These are phyloP conservation scores for Sphaerophoria rueppellii DNA, from an alignment of 2,888 invertebrate species.

Conservation along the genomic window DNA sequence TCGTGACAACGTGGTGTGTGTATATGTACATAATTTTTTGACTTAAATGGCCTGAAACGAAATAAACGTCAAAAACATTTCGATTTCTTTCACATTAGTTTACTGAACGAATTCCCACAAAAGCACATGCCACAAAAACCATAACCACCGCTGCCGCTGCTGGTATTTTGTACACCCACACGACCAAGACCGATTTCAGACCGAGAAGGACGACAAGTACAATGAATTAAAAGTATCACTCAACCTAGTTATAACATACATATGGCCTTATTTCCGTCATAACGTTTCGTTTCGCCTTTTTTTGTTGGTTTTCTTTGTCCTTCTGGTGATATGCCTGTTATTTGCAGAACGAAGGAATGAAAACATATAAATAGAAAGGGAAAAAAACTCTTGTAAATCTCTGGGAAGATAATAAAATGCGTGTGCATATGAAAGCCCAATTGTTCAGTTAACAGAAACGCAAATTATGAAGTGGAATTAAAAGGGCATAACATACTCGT, in stretches of 20 bases:
- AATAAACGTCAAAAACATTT: constrained; percentile 74
- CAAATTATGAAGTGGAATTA: constrained; percentile 56
- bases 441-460: constrained; percentile 60
- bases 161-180: background rate
- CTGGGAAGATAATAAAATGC: constrained; percentile 68
- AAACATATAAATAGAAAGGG: background rate
- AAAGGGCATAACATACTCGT: constrained; percentile 11
- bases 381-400: constrained; percentile 62
- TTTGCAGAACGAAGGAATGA: constrained; percentile 20
- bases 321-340: constrained; percentile 1
- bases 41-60: constrained; percentile 74
- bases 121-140: background rate
- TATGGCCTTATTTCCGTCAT: constrained; percentile 62
- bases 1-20: too few species aligned
- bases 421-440: constrained; percentile 73
- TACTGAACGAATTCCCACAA: constrained; percentile 23
- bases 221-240: constrained; percentile 65
- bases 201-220: constrained; percentile 55
- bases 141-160: background rate
- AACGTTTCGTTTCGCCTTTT: constrained; percentile 3
- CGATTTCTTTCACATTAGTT: constrained; percentile 73
- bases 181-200: constrained; percentile 1
- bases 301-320: background rate
- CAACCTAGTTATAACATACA: constrained; percentile 39
- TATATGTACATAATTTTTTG: constrained; percentile 25